Evolutionary conservation across 2,888 invertebrate genomes (phyloP).

Genomic region (Electrophaes corylata): DNA sequence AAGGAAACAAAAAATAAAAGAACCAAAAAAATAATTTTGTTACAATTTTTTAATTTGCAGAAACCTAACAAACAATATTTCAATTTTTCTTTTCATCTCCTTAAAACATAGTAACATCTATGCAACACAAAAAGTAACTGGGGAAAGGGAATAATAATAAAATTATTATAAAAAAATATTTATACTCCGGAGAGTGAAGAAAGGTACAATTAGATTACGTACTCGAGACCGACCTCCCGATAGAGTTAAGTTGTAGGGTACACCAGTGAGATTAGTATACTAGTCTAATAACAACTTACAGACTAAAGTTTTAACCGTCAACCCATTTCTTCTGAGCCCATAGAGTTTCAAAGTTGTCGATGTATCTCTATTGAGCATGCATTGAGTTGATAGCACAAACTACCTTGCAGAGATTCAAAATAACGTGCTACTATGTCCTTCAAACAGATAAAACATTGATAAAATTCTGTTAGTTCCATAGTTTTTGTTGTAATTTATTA

Average conservation of each 20-base stretch:
- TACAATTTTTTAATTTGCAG: constrained; percentile 84
- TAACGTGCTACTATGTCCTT: constrained; percentile 46
- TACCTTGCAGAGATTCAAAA: constrained; percentile 82
- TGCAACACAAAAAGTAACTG: constrained; percentile 84
- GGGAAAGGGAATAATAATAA: constrained; percentile 75
- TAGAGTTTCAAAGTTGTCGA: constrained; percentile 50
- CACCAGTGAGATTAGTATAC: constrained; percentile 79
- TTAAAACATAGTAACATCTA: constrained; percentile 86
- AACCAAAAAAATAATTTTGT: constrained; percentile 78
- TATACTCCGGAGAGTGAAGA: constrained; percentile 82
- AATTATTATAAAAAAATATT: constrained; percentile 64
- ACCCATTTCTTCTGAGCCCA: constrained; percentile 56
- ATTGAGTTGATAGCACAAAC: constrained; percentile 70
- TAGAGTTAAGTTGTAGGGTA: constrained; percentile 68
- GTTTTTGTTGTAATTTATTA: background rate
- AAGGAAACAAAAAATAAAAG: constrained; percentile 62
- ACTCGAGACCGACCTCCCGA: constrained; percentile 66
- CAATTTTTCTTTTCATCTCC: constrained; percentile 73
- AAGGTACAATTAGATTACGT: constrained; percentile 82
- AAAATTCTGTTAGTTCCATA: constrained; percentile 12
- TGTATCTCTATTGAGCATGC: constrained; percentile 61
- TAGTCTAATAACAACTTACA: constrained; percentile 79
- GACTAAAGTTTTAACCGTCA: constrained; percentile 63
- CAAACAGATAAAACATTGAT: constrained; percentile 14
- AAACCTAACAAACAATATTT: constrained; percentile 85